phyloP scores from a whole-genome alignment of 2,113 vertebrate genomes.

The Hypomesus transpacificus region DNA sequence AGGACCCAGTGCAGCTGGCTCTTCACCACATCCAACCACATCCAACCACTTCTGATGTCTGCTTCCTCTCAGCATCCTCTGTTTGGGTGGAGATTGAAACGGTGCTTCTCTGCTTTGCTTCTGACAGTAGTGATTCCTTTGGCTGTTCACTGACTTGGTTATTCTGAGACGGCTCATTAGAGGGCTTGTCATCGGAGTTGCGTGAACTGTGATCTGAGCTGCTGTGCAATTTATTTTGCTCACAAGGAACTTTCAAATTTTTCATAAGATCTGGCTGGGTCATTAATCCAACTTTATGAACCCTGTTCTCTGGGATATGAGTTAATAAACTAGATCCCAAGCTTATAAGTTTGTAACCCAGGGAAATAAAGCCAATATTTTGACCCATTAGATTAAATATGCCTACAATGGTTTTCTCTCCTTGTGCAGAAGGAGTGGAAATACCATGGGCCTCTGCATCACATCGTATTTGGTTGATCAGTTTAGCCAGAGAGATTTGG shows the following conservation, averaged over 20 bases:
- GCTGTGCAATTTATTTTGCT: not conserved
- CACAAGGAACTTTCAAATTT: not conserved
- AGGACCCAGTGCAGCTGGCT: constrained; percentile 63
- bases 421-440: constrained; percentile 47
- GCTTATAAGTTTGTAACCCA: constrained; percentile 76
- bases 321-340: constrained; percentile 65
- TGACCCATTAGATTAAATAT: constrained; percentile 67
- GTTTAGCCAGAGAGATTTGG: constrained; percentile 67
- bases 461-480: constrained; percentile 55
- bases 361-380: constrained; percentile 67
- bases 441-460: constrained; percentile 52
- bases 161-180: constrained; percentile 19
- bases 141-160: constrained; percentile 8
- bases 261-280: not conserved
- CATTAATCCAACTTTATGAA: constrained; percentile 3
- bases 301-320: constrained; percentile 42
- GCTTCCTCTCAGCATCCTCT: constrained; percentile 21
- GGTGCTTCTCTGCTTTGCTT: constrained; percentile 9
- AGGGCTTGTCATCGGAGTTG: not conserved
- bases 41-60: not conserved
- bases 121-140: constrained; percentile 13
- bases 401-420: constrained; percentile 57
- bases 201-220: too few species aligned
- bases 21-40: constrained; percentile 28
- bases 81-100: constrained; percentile 21